These are phyloP conservation scores for Archegozetes longisetosus DNA, from an alignment of 1,140 invertebrate species.

Conservation along the genomic window DNA sequence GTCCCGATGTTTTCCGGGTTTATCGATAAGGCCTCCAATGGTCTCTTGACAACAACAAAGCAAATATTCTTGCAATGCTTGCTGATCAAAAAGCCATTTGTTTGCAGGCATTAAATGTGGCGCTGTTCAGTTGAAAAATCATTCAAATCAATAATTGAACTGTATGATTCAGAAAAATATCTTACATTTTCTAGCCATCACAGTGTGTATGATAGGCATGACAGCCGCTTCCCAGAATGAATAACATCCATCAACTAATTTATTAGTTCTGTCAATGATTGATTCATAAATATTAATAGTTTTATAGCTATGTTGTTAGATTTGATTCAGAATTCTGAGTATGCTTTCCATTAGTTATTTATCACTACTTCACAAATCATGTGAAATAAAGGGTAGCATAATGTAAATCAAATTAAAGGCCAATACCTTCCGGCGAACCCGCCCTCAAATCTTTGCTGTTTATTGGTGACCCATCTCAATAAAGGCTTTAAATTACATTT, in stretches of 20 bases:
- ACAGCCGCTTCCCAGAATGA: conserved; percentile 94
- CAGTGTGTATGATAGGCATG: conserved; percentile 55
- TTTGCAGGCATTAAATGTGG: neutral
- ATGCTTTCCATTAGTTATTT: too few relatives aligned
- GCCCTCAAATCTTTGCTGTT: conserved; percentile 34
- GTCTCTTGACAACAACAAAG: conserved; percentile 75
- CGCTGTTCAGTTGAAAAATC: neutral
- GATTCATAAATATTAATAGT: neutral
- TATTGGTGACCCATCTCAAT: conserved; percentile 34
- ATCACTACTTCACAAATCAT: too few relatives aligned
- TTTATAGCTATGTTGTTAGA: neutral
- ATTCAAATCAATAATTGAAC: neutral
- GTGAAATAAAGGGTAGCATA: too few relatives aligned
- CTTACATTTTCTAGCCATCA: conserved; percentile 35
- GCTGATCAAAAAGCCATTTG: conserved; percentile 56
- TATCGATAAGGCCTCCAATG: conserved; percentile 85
- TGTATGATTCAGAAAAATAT: neutral
- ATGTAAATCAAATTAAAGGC: too few relatives aligned
- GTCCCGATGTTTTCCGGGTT: conserved; percentile 76
- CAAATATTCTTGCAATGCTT: conserved; percentile 85
- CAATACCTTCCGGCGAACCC: conserved; percentile 38
- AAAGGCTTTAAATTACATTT: conserved; percentile 60
- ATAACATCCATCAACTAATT: conserved; percentile 95
- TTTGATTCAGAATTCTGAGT: neutral
- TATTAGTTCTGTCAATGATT: conserved; percentile 63